Conservation (phyloP, 2,888 invertebrate genomes). For the Sussaba pulchella region DNA sequence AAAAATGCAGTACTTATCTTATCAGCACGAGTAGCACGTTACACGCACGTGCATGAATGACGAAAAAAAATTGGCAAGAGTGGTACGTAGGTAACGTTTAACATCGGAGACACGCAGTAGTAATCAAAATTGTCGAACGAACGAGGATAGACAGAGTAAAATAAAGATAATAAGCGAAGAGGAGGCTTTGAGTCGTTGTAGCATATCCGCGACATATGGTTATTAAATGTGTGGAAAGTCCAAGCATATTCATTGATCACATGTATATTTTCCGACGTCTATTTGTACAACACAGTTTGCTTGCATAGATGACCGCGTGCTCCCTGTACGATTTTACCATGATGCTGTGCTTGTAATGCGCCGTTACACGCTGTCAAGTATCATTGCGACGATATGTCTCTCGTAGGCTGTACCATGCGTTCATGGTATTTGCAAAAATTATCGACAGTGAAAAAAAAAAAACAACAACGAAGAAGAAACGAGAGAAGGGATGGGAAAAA, state of each 20-base stretch:
- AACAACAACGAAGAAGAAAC: neutral
- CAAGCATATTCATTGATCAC: constrained; percentile 42
- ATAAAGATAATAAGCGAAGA: neutral
- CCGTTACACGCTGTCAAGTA: constrained; percentile 11
- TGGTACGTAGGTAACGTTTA: neutral
- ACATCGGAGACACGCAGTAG: neutral
- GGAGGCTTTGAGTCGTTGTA: neutral
- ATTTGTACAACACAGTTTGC: constrained; percentile 16
- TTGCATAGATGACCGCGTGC: neutral
- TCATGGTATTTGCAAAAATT: neutral
- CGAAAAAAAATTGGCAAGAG: neutral
- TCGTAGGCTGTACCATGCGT: neutral
- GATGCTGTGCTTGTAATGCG: constrained; percentile 12
- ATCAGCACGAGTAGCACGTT: neutral
- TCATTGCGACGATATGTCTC: constrained; percentile 1
- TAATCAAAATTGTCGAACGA: neutral
- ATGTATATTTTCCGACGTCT: constrained; percentile 19
- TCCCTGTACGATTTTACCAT: neutral
- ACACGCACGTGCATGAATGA: neutral
- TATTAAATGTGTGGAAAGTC: constrained; percentile 39
- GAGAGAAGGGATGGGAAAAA: neutral
- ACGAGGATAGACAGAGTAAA: neutral
- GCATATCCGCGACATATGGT: constrained; percentile 22
- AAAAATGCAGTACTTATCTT: neutral
- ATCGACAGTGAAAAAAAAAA: neutral